Evolutionary conservation across 2,797 vertebrate genomes (phyloP).

Genomic region (Sciurus carolinensis): DNA sequence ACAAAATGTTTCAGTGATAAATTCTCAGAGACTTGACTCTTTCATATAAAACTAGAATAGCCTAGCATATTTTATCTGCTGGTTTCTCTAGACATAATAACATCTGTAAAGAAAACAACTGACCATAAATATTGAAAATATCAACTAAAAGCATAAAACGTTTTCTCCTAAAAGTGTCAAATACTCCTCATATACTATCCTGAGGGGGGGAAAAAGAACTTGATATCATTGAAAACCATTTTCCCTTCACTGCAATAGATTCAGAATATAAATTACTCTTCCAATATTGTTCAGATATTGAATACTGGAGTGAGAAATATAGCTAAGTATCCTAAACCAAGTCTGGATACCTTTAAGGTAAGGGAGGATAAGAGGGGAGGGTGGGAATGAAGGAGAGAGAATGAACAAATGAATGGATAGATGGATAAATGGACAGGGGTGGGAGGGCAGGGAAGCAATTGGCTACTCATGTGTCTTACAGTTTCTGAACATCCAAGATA

Average conservation of each 20-base stretch:
- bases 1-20: conserved; percentile 31
- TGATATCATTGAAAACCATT: background rate
- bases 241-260: background rate
- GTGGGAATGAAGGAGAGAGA: background rate
- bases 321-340: background rate
- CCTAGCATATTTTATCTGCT: background rate
- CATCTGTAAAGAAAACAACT: background rate
- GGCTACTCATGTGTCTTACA: background rate
- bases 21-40: conserved; percentile 16
- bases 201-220: background rate
- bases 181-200: background rate
- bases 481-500: conserved; percentile 11
- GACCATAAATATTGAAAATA: background rate
- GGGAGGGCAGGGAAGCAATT: background rate
- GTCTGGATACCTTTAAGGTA: background rate
- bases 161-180: background rate
- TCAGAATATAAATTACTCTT: background rate
- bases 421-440: background rate
- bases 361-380: too few species aligned
- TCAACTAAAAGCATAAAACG: background rate
- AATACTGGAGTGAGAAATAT: background rate
- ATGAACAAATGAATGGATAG: too few species aligned
- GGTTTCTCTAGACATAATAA: background rate
- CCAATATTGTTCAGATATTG: background rate
- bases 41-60: background rate